A percentile compares a stretch with the other conserved stretches of the same genome.
phyloP scores from a whole-genome alignment of 2,113 vertebrate species.

The Lasiurus borealis region DNA sequence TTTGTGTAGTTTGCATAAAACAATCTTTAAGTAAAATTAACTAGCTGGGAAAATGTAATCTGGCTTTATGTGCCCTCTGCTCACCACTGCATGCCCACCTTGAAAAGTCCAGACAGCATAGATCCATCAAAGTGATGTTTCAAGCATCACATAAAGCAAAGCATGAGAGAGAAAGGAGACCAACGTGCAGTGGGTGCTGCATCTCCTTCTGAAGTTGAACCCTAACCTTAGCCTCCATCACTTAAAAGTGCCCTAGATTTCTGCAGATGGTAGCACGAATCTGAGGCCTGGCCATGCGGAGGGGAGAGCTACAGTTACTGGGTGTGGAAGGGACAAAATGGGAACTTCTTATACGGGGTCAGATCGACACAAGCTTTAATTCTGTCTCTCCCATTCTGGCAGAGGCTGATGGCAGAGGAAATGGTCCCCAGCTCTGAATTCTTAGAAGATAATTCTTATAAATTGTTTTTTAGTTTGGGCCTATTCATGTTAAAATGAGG shows the following conservation, averaged over 20 bases:
- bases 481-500: neutral
- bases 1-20: neutral
- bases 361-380: neutral
- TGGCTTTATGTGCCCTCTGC: neutral
- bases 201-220: neutral
- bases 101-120: neutral
- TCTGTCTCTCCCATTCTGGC: neutral
- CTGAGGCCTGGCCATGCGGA: no score
- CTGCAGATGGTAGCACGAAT: neutral
- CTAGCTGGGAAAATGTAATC: neutral
- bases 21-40: constrained; percentile 29
- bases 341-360: neutral
- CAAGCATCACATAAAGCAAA: neutral
- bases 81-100: neutral
- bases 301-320: neutral
- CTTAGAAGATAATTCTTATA: neutral
- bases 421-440: neutral
- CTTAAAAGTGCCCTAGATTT: neutral
- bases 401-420: no score
- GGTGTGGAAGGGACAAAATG: neutral
- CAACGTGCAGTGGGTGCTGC: neutral
- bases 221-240: neutral
- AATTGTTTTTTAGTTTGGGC: neutral
- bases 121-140: neutral
- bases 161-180: neutral